Evolutionary conservation across 2,113 vertebrate species (phyloP).

Genomic region (Elephantulus edwardii): DNA sequence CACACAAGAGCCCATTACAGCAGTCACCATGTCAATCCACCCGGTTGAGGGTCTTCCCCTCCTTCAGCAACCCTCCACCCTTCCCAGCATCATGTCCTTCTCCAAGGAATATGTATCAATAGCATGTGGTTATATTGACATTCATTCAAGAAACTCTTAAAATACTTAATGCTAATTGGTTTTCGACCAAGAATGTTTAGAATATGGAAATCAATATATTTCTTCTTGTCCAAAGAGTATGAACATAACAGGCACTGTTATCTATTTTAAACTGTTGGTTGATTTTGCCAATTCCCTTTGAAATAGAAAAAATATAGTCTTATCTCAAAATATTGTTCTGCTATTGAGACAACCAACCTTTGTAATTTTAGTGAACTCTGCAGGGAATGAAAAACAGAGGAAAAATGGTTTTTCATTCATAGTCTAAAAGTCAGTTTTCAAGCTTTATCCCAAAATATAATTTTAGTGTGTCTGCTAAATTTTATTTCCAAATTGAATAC

Average conservation of each 20-base stretch:
- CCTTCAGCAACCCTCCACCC: too few relatives aligned
- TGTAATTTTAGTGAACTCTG: background rate
- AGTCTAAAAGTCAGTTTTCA: too few relatives aligned
- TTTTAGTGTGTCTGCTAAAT: too few relatives aligned
- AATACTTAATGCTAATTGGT: conserved; percentile 7
- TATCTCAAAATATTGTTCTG: background rate
- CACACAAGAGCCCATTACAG: too few relatives aligned
- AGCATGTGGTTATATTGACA: background rate
- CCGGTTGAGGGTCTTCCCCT: too few relatives aligned
- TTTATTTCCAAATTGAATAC: too few relatives aligned
- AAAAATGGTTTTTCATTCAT: too few relatives aligned
- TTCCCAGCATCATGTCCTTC: too few relatives aligned
- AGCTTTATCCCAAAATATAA: too few relatives aligned
- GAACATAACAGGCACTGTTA: background rate
- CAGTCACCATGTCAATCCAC: too few relatives aligned
- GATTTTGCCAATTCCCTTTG: background rate
- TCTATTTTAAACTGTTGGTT: background rate
- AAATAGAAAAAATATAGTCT: background rate
- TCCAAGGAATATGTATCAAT: background rate
- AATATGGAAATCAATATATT: background rate
- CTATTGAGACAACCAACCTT: background rate
- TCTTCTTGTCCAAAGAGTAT: background rate
- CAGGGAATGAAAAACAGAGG: too few relatives aligned
- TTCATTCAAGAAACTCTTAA: background rate
- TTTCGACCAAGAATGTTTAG: conserved; percentile 10